Evolutionary conservation across 2,113 vertebrate genomes (phyloP).

Genomic region (Lethenteron reissneri): DNA sequence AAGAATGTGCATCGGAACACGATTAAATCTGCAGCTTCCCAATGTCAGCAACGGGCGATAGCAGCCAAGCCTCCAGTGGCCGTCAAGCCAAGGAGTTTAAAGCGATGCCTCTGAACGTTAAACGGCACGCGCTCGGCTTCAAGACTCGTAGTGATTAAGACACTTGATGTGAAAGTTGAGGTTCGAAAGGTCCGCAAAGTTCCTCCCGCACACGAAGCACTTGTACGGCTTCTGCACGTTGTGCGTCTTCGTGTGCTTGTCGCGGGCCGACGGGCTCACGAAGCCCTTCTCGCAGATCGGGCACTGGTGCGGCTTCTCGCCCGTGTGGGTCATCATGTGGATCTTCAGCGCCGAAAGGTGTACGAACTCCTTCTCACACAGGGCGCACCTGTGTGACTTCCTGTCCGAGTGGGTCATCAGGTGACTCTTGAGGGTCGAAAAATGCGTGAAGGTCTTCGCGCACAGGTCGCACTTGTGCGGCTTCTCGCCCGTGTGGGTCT

Average conservation of each 20-base stretch:
- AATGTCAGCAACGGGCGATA: too few species aligned
- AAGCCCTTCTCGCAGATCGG: conserved; percentile 2
- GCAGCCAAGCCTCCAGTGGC: too few species aligned
- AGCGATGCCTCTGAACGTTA: too few species aligned
- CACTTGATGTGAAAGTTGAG: conserved; percentile 56
- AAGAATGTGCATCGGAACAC: too few species aligned
- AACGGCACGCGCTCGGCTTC: too few species aligned
- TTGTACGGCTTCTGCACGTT: conserved; percentile 45
- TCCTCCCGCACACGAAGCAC: conserved; percentile 48
- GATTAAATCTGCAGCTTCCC: too few species aligned
- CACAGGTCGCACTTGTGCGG: conserved; percentile 4
- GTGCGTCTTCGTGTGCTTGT: conserved; percentile 67
- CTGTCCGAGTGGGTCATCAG: neutral
- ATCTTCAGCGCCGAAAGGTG: neutral
- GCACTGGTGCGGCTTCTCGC: neutral
- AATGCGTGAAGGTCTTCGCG: conserved; percentile 2
- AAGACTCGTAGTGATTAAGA: conserved; percentile 25
- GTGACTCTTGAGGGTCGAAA: neutral
- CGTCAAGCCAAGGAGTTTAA: too few species aligned
- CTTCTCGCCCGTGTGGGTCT: conserved; percentile 22
- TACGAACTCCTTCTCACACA: neutral
- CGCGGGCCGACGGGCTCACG: conserved; percentile 53
- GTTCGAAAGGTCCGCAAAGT: conserved; percentile 52
- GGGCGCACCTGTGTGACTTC: neutral
- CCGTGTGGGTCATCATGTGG: conserved; percentile 3